These are phyloP conservation scores for Osedax fenrisi DNA, from an alignment of 2,888 invertebrate species.

Conservation along the genomic window DNA sequence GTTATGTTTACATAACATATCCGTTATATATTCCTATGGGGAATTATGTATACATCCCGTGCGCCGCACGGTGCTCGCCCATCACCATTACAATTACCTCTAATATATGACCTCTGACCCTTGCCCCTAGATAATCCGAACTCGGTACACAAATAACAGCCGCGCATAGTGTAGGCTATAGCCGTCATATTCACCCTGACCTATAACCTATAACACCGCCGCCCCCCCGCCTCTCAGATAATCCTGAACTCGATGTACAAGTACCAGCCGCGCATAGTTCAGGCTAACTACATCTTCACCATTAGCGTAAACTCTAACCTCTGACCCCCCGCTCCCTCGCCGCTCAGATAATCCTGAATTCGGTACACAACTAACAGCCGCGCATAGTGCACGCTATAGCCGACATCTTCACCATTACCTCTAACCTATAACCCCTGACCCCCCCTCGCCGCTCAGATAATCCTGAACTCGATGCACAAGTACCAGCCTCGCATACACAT, in stretches of 20 bases:
- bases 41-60: no score
- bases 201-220: neutral
- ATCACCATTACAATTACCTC: no score
- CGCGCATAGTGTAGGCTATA: conserved; percentile 49
- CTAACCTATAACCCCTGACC: neutral
- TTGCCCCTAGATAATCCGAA: no score
- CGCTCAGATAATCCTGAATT: conserved; percentile 48
- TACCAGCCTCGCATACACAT: conserved; percentile 50
- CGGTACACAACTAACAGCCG: conserved; percentile 52
- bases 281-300: conserved; percentile 57
- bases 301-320: conserved; percentile 49
- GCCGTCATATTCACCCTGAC: conserved; percentile 33
- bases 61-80: no score
- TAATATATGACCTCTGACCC: no score
- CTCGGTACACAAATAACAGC: no score
- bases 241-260: conserved; percentile 52
- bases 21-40: no score
- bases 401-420: neutral
- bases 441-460: conserved; percentile 40
- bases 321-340: neutral
- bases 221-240: conserved; percentile 39
- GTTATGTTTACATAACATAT: no score
- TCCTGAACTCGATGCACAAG: conserved; percentile 52
- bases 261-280: conserved; percentile 50
- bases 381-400: conserved; percentile 49